Evolutionary conservation across 1,140 invertebrate species (phyloP), one percentile per base, ranked within the genome.

Genomic region (Latrodectus geometricus): DNA sequence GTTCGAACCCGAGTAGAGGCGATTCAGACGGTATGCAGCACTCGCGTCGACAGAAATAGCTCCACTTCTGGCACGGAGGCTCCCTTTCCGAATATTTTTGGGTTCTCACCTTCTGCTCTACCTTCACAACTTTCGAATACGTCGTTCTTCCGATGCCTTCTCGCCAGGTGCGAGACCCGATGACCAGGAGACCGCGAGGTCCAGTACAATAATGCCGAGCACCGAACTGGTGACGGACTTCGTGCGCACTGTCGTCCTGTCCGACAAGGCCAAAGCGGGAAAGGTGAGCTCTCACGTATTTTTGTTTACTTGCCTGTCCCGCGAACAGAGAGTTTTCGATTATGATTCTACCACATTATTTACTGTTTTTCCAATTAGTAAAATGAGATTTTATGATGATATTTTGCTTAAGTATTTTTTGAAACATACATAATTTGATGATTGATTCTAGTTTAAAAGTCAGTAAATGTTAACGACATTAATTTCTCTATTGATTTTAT

Each of bases 181-280:
- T 35, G 54, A 61, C 54, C 54, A 17, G 54, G 3, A 14, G 54
- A 4, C 54, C 54, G 17, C 2, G 11, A 0, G 3, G 54, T 17
- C 54, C 54, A 5, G 54, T 61, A 11, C 54, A 17, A 61, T 61
- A 52, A 81, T 81, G 79, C 79, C 79, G 14, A 81, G 79, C 54
- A 70, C 79, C 21, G 79, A 81, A 21, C 79, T 81, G 66, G 66
- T 81, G 48, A 72, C 66, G 49, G 79, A 81, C 52, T 81, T 81
- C 48, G 79, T 81, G n/a, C 66, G 79, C 8, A 81, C 65, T 70
- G 79, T 72, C 49, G n/a, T 81, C 20, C 11, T 81, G 21, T 48
- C 66, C 50, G 23, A 54, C 8, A 70, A 70, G 35, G 20, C 48
- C 8, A 61, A 61, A 17, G 79, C 20, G 54, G 54, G 35, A 9